Percentiles rank a stretch among this genome's conserved stretches.
Evolutionary conservation across 2,797 vertebrate species (phyloP).

Genomic region (Trematomus bernacchii): DNA sequence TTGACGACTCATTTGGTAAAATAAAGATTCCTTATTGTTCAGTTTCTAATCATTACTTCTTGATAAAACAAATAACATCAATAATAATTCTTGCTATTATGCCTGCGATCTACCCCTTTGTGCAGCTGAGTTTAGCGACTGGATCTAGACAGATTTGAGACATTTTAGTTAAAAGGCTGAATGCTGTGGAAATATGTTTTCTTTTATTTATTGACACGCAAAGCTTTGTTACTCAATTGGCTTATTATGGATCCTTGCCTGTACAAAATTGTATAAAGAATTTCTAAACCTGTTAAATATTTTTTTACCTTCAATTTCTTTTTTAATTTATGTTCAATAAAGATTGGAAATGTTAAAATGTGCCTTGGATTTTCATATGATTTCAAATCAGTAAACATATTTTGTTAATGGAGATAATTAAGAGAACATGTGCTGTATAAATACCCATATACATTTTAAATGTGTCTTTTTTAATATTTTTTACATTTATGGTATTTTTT

Average conservation of each 20-base stretch:
- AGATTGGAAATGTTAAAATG: conserved; percentile 80
- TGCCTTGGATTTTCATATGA: conserved; percentile 13
- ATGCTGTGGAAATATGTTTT: conserved; percentile 51
- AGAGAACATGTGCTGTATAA: neutral
- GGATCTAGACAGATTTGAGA: conserved; percentile 31
- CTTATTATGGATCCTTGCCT: conserved; percentile 69
- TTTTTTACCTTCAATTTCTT: conserved; percentile 92
- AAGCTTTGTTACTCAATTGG: conserved; percentile 60
- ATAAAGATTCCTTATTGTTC: conserved; percentile 26
- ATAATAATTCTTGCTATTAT: conserved; percentile 27
- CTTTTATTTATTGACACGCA: conserved; percentile 32
- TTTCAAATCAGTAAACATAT: conserved; percentile 11
- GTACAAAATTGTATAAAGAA: conserved; percentile 94
- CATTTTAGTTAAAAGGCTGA: conserved; percentile 26
- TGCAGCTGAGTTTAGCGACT: conserved; percentile 26
- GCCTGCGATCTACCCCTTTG: conserved; percentile 24
- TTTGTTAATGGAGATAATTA: neutral
- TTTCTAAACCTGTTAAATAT: conserved; percentile 91
- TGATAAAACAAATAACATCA: conserved; percentile 7
- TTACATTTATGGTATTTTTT: neutral
- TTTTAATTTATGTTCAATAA: conserved; percentile 90
- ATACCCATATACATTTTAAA: neutral
- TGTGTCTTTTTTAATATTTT: neutral
- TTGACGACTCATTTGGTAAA: conserved; percentile 25
- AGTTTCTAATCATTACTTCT: conserved; percentile 25